These are phyloP conservation scores for Pituophis catenifer DNA, from an alignment of 2,113 vertebrate species.

Conservation along the genomic window DNA sequence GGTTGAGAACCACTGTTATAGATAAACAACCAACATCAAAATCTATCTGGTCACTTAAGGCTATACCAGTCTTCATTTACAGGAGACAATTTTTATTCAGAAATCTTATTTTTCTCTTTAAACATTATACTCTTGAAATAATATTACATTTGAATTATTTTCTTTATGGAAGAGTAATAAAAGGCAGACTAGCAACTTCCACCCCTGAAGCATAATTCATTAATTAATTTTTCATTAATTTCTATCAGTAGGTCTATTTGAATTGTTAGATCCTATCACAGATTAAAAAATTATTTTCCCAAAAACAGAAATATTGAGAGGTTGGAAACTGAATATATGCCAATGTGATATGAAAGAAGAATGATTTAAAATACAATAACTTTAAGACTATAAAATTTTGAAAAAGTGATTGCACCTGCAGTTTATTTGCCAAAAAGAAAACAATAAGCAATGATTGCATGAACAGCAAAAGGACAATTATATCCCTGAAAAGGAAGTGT, in stretches of 20 bases:
- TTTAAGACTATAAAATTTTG: neutral
- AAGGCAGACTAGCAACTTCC: slow-evolving; percentile 11
- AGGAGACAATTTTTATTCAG: neutral
- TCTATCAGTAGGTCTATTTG: neutral
- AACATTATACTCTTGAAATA: neutral
- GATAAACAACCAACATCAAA: neutral
- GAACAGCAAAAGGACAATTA: neutral
- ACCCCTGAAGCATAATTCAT: neutral
- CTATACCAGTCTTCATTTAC: neutral
- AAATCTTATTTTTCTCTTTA: neutral
- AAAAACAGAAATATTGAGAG: slow-evolving; percentile 22
- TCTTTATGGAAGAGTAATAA: neutral
- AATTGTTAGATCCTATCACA: neutral
- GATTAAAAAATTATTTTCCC: slow-evolving; percentile 16
- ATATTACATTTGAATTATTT: neutral
- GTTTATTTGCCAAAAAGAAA: neutral
- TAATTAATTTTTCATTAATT: neutral
- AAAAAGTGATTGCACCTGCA: neutral
- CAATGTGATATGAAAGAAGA: neutral
- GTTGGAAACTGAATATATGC: neutral
- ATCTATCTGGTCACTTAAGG: neutral
- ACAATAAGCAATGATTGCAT: neutral
- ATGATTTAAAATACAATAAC: slow-evolving; percentile 13
- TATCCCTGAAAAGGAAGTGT: slow-evolving; percentile 16
- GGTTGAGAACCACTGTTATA: neutral